phyloP scores from a whole-genome alignment of 2,797 vertebrate species.

The Pampus argenteus region DNA sequence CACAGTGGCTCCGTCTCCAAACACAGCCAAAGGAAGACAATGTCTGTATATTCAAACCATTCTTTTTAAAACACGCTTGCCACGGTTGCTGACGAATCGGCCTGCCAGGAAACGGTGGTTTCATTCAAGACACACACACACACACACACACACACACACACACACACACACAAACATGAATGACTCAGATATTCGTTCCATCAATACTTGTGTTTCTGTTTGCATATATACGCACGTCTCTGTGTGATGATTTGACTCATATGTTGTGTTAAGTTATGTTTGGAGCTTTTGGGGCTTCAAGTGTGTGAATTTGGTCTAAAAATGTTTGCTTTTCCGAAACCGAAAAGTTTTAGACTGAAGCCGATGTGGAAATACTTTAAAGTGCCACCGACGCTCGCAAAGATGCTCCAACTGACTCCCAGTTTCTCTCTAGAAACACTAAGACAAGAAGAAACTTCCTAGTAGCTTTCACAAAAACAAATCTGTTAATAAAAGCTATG shows the following conservation, averaged over 20 bases:
- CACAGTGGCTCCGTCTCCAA: background rate
- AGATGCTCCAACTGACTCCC: too few species aligned
- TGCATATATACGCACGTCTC: background rate
- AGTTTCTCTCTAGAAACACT: too few species aligned
- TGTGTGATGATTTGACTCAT: too few species aligned
- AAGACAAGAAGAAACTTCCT: too few species aligned
- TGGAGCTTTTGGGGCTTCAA: too few species aligned
- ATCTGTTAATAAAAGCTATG: background rate
- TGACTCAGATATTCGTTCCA: conserved; percentile 13
- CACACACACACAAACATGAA: conserved; percentile 1
- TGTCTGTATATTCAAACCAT: conserved; percentile 31
- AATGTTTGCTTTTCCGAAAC: too few species aligned
- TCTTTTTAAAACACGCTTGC: conserved; percentile 25
- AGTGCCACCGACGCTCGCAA: too few species aligned
- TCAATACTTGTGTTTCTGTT: conserved; percentile 7
- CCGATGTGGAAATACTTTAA: too few species aligned
- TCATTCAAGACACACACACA: conserved; percentile 6
- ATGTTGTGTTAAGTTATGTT: too few species aligned
- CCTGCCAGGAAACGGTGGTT: conserved; percentile 23
- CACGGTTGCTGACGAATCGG: conserved; percentile 35
- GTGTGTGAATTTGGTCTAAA: too few species aligned
- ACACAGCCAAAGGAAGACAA: conserved; percentile 1
- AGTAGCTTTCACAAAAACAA: too few species aligned
- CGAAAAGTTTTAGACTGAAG: too few species aligned
- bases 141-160: background rate